Evolutionary conservation across 2,888 invertebrate genomes (phyloP), one percentile per base, ranked within the genome.

Genomic region (Vandiemenella viatica): DNA sequence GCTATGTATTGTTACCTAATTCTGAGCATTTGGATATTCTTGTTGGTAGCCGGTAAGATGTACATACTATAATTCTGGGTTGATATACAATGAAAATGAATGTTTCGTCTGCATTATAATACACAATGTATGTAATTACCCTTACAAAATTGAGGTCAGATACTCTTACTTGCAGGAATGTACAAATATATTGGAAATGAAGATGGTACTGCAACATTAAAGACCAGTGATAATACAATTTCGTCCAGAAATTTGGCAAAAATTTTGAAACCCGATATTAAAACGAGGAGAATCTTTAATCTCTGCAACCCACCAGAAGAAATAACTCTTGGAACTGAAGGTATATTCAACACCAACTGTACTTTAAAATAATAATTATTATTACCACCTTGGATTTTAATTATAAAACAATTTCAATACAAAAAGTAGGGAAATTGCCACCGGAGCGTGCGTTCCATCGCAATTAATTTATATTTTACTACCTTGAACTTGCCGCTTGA

Each of bases 1-100:
- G 84, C 86, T 22, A 73, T 86, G 61, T 85, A 86, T 62, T 87
- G 86, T 67, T 87, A 86, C 62, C 68, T 86, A 58, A 75, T 86
- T 50, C 76, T 87, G 69, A 84, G 79, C 65, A 63, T 86, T 55
- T 87, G 87, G 87, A 85, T 87, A 62, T 78, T 84, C 63, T 71
- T 85, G 49, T 68, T 86, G 20, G 78, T 86, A 54, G 82, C 81
- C 58, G 84, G 81, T 80, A 65, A 67, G 61, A 55, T 49, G 19
- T 41, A 16, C 18, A n/a, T 8, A 41, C 7, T 41, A 16, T 13
- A 19, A 5, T 22, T 46, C 8, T n/a, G n/a, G 21, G 18, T 43
- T 10, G 3, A 16, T 46, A 38, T 6, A 5, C 20, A 13, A n/a
- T n/a, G n/a, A n/a, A n/a, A n/a, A n/a, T n/a, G n/a, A n/a, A n/a